phyloP scores from a whole-genome alignment of 2,888 invertebrate genomes.

The Heliconius hortense region DNA sequence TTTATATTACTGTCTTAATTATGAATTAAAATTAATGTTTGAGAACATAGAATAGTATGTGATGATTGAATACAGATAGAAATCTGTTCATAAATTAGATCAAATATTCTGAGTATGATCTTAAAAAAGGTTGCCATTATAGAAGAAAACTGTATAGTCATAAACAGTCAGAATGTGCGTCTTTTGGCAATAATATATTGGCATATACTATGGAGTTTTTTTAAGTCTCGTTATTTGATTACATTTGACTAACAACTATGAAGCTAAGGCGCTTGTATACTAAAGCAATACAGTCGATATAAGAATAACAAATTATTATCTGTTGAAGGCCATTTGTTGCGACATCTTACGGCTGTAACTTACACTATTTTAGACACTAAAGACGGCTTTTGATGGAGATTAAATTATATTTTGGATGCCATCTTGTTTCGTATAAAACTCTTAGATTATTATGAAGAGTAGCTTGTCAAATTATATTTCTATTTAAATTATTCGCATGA shows the following conservation, averaged over 20 bases:
- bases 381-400: not conserved
- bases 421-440: not conserved
- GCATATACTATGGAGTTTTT: slow-evolving; percentile 42
- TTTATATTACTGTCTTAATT: not conserved
- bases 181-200: slow-evolving; percentile 41
- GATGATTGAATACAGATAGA: not conserved
- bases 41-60: not conserved
- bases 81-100: not conserved
- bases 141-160: not conserved
- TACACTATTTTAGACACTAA: slow-evolving; percentile 8
- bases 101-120: not conserved
- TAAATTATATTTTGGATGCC: not conserved
- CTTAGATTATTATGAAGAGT: too few relatives aligned
- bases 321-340: slow-evolving; percentile 53
- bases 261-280: slow-evolving; percentile 24
- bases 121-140: not conserved
- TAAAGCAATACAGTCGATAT: slow-evolving; percentile 15
- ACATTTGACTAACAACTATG: slow-evolving; percentile 12
- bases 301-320: slow-evolving; percentile 49
- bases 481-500: too few relatives aligned
- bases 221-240: slow-evolving; percentile 7
- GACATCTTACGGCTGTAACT: slow-evolving; percentile 19
- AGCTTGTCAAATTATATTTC: too few relatives aligned
- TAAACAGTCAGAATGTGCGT: slow-evolving; percentile 35
- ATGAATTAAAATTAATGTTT: not conserved